phyloP scores from a whole-genome alignment of 23 tunicate genomes.

The Styela plicata region DNA sequence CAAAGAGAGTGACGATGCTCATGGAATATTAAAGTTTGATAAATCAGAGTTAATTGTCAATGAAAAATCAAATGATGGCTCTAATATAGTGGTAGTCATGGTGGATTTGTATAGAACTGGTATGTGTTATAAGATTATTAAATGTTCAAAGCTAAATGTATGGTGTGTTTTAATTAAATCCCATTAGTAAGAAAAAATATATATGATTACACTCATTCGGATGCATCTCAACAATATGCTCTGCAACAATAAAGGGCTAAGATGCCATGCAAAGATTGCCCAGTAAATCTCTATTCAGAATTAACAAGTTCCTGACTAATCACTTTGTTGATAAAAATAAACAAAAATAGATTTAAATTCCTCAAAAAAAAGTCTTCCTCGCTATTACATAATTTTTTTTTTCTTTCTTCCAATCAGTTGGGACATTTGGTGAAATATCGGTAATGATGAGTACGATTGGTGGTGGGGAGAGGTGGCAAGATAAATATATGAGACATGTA shows the following conservation, averaged over 20 bases:
- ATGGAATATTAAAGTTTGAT: slow-evolving; percentile 49
- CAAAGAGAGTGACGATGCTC: slow-evolving; percentile 55
- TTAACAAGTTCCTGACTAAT: too few species aligned
- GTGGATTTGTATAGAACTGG: slow-evolving; percentile 46
- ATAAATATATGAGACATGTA: slow-evolving; percentile 11
- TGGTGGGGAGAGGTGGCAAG: slow-evolving; percentile 34
- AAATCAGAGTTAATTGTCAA: slow-evolving; percentile 25
- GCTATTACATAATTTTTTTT: background rate
- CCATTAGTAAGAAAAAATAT: too few species aligned
- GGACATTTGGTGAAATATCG: slow-evolving; percentile 47
- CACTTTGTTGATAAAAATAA: too few species aligned
- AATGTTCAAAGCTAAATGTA: too few species aligned
- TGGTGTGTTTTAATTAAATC: too few species aligned
- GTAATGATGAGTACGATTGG: slow-evolving; percentile 39
- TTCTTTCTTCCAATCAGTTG: slow-evolving; percentile 35
- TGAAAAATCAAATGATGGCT: slow-evolving; percentile 46
- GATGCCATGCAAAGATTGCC: too few species aligned
- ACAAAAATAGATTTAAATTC: too few species aligned
- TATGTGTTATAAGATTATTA: background rate
- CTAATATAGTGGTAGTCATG: slow-evolving; percentile 48
- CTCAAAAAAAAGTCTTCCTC: too few species aligned
- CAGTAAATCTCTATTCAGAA: too few species aligned
- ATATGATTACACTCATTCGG: too few species aligned
- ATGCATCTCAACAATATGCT: too few species aligned
- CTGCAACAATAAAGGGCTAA: too few species aligned